Conservation (phyloP, 2,797 vertebrate genomes). For the Xiphorhynchus erythropygius region DNA sequence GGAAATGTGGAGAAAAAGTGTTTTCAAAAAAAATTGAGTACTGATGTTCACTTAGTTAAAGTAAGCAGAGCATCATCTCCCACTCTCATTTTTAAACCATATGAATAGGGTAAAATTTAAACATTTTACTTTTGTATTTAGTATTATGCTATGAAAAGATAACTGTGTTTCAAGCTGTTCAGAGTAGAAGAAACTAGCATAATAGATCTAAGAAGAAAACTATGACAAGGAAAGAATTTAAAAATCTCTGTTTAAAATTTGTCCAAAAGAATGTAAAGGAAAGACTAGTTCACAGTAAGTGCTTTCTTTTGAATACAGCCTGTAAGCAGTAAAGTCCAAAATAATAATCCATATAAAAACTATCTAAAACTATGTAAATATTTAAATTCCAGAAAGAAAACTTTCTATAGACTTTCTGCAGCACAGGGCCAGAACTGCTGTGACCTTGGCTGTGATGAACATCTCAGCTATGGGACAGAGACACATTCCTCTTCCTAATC, state of each 20-base stretch:
- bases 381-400: neutral
- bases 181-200: neutral
- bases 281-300: neutral
- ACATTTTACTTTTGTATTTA: neutral
- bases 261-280: neutral
- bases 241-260: neutral
- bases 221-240: neutral
- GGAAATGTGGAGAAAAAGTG: neutral
- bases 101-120: neutral
- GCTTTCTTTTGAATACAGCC: neutral
- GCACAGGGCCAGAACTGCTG: neutral
- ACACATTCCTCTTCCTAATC: neutral
- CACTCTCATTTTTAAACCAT: neutral
- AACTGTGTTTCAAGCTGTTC: neutral
- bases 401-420: neutral
- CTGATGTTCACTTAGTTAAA: neutral
- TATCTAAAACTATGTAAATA: neutral
- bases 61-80: neutral
- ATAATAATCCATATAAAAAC: neutral
- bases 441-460: neutral
- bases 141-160: neutral
- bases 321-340: neutral
- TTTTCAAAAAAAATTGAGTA: neutral
- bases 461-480: neutral
- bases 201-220: neutral